A percentile compares a stretch with the other conserved stretches of the same genome.
Evolutionary conservation across 2,797 vertebrate species (phyloP).

Genomic region (Saguinus oedipus): DNA sequence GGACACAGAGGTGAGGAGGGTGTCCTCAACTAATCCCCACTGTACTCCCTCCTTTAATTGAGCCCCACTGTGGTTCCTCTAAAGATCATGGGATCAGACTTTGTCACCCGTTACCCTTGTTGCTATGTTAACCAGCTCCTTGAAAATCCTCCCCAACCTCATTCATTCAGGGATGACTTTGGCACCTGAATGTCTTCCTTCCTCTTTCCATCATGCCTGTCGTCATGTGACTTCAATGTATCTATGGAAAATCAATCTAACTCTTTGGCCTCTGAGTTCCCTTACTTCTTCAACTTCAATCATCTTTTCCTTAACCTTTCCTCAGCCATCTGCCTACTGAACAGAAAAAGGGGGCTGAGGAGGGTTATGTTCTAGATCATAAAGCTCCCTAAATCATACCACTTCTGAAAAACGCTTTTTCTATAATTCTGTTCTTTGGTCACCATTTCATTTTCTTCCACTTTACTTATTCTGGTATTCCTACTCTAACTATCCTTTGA

Average conservation of each 20-base stretch:
- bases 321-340: background rate
- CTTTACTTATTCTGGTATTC: background rate
- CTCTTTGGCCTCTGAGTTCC: background rate
- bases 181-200: background rate
- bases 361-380: background rate
- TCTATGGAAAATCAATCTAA: background rate
- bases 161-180: background rate
- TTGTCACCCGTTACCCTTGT: background rate
- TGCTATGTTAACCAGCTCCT: background rate
- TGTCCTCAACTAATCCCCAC: background rate
- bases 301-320: background rate
- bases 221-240: constrained; percentile 13
- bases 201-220: background rate
- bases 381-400: background rate
- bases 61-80: background rate
- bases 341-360: background rate
- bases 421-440: background rate
- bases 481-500: background rate
- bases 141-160: background rate
- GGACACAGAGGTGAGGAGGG: background rate
- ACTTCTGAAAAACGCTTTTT: constrained; percentile 1
- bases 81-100: background rate
- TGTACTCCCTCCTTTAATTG: background rate
- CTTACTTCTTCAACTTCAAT: constrained; percentile 24
- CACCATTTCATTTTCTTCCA: background rate